Conservation (phyloP, 2,888 invertebrate species). For the Lamproptera curius region DNA sequence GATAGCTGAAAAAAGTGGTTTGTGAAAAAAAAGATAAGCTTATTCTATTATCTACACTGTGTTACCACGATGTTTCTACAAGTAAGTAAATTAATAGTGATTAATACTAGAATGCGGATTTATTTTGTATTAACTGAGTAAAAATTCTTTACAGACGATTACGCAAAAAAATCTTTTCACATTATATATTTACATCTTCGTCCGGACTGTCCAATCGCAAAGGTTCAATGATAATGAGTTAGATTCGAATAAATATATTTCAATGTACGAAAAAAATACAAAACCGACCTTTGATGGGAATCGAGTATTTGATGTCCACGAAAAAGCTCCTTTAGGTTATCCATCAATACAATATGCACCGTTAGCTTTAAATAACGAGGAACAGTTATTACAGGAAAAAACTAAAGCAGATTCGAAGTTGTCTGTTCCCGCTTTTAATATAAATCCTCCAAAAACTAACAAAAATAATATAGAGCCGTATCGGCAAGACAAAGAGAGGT, state of each 20-base stretch:
- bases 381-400: constrained; percentile 6
- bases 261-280: neutral
- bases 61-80: neutral
- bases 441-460: neutral
- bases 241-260: neutral
- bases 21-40: no score
- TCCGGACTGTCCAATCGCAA: constrained; percentile 1
- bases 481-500: neutral
- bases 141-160: constrained; percentile 15
- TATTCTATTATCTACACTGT: no score
- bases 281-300: constrained; percentile 1
- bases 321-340: constrained; percentile 1
- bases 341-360: constrained; percentile 18
- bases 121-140: neutral
- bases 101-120: no score
- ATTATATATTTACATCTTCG: neutral
- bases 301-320: neutral
- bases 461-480: constrained; percentile 16
- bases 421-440: no score
- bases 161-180: neutral
- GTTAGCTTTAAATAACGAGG: constrained; percentile 8
- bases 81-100: neutral
- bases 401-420: neutral
- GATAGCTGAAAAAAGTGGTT: neutral
- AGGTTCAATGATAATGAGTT: constrained; percentile 2